Percentiles rank a stretch among this genome's conserved stretches.
These are phyloP conservation scores for Euphysa ruthae DNA, from an alignment of 30 jellyfish, hydroid and myxozoan species.

Conservation along the genomic window DNA sequence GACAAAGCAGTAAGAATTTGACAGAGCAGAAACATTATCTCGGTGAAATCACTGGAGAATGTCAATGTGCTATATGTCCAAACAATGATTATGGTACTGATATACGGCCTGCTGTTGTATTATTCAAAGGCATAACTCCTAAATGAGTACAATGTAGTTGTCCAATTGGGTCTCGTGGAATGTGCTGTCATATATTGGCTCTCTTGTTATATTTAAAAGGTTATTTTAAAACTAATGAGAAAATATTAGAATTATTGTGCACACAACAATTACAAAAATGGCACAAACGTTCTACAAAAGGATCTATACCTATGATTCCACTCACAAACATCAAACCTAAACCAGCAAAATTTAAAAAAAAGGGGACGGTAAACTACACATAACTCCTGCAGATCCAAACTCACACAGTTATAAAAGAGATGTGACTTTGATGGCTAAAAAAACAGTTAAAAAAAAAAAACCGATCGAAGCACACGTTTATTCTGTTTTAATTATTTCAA, in stretches of 20 bases:
- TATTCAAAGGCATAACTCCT: not conserved
- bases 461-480: not conserved
- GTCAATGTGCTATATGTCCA: not conserved
- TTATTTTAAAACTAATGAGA: not conserved
- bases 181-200: not conserved
- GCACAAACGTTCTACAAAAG: slow-evolving; percentile 21
- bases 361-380: not conserved
- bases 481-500: too few relatives aligned
- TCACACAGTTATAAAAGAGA: not conserved
- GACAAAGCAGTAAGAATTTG: not conserved
- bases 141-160: slow-evolving; percentile 6
- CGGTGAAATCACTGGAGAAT: slow-evolving; percentile 1
- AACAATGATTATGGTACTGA: slow-evolving; percentile 9
- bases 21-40: not conserved
- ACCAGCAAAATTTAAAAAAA: slow-evolving; percentile 1
- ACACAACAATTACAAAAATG: slow-evolving; percentile 22
- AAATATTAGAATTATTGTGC: slow-evolving; percentile 15
- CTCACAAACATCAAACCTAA: slow-evolving; percentile 6
- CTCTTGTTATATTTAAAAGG: slow-evolving; percentile 4
- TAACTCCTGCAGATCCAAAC: slow-evolving; percentile 7
- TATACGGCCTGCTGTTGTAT: slow-evolving; percentile 10
- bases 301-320: slow-evolving; percentile 31
- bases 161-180: slow-evolving; percentile 13
- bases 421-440: not conserved
- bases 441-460: not conserved